Conservation (phyloP, 2,888 invertebrate genomes). For the Cephus pulcher region DNA sequence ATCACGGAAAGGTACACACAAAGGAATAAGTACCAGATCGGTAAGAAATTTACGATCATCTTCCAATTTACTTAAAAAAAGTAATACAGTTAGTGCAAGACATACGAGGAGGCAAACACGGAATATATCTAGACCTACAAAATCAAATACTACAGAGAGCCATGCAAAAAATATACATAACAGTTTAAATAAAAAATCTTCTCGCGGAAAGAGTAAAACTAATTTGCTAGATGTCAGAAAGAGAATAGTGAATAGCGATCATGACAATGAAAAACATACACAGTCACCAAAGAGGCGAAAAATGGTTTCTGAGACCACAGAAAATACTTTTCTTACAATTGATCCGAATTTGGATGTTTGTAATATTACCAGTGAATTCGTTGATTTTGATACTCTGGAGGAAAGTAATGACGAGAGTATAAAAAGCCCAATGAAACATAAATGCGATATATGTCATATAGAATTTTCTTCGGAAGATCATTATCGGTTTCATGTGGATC, state of each 20-base stretch:
- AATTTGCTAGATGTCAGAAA: conserved; percentile 18
- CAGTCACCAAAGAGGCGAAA: conserved; percentile 8
- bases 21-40: not conserved
- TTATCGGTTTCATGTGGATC: conserved; percentile 39
- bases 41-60: not conserved
- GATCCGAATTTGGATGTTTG: not conserved
- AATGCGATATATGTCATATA: conserved; percentile 14
- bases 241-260: conserved; percentile 3
- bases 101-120: not conserved
- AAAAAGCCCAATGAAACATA: conserved; percentile 4
- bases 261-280: not conserved
- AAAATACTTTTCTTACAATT: conserved; percentile 7
- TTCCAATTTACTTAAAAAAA: not conserved
- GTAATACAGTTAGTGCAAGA: not conserved
- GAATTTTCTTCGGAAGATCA: conserved; percentile 9
- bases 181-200: not conserved
- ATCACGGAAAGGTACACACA: not conserved
- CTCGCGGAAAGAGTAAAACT: conserved; percentile 10
- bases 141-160: not conserved
- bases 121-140: not conserved
- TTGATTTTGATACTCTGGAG: conserved; percentile 14
- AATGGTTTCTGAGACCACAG: conserved; percentile 9
- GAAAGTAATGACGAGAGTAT: conserved; percentile 11
- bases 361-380: not conserved
- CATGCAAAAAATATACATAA: not conserved